Evolutionary conservation across 2,113 vertebrate genomes (phyloP), one percentile per base, ranked within the genome.

Genomic region (Gobiocypris rarus): DNA sequence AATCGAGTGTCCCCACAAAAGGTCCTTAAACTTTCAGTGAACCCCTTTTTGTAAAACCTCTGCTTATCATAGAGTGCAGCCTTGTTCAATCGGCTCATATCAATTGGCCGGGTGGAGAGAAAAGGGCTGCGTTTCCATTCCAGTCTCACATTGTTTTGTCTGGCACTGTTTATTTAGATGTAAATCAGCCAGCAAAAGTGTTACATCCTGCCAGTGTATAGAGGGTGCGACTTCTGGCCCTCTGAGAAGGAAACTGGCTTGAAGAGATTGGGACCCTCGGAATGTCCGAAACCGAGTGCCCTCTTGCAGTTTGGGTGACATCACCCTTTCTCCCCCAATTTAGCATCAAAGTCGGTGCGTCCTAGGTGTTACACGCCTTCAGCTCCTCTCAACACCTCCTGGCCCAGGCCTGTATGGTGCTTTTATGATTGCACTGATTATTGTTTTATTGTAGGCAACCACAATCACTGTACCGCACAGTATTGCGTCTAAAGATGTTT

Each of bases 141-240:
- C 92, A 94, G 94, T 94, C 87, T 86, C 93, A 94, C 94, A 97
- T 97, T 97, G 96, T 97, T 97, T 95, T 90, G 95, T 94, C 94
- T 95, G 89, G 89, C 89, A 74, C 92, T 96, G 95, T 97, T 97
- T 97, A 96, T 96, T 96, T 96, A 95, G 95, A 96, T 95, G 94
- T 95, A 95, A 96, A 96, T 97, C 95, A 95, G 95, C 93, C 93
- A 88, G 93, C 94, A 94, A 94, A 96, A 95, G 95, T 96, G 95
- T 95, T 95, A 96, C 93, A 94, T 96, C 96, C 96, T 97, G 96
- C 94, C 92, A 93, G 95, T 95, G 94, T 94, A 93, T 92, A 89
- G 93, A 92, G 93, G 92, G 86, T 87, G 93, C 92, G 86, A 89
- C 87, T 91, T 85, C 84, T 69, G 83, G 83, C 67, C 85, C 84